phyloP scores from a whole-genome alignment of 2,113 vertebrate species.

The Nesospiza acunhae region DNA sequence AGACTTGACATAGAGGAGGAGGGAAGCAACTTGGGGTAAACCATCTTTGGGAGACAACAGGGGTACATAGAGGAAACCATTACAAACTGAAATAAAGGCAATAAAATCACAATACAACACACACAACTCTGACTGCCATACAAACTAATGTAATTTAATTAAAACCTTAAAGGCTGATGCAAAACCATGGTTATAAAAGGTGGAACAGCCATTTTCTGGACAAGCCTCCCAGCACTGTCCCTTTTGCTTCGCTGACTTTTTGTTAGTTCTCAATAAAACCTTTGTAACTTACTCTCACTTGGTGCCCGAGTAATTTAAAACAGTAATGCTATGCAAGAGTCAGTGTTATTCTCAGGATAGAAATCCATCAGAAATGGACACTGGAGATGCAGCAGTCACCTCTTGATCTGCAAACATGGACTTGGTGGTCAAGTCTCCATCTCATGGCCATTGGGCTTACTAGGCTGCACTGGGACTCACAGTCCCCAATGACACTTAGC shows the following conservation, averaged over 20 bases:
- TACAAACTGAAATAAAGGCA: no score
- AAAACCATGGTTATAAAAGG: neutral
- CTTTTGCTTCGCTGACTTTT: neutral
- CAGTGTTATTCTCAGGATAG: neutral
- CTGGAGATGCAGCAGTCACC: neutral
- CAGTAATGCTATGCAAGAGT: neutral
- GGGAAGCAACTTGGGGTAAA: no score
- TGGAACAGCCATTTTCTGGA: neutral
- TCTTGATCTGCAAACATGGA: neutral
- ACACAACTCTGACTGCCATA: neutral
- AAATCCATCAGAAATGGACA: neutral
- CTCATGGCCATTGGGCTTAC: rapidly evolving
- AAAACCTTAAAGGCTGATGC: neutral
- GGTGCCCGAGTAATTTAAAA: neutral
- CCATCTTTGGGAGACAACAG: no score
- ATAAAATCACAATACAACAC: no score
- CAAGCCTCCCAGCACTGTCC: neutral
- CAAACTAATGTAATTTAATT: neutral
- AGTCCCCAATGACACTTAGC: rapidly evolving
- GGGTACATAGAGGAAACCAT: no score
- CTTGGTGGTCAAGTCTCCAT: neutral
- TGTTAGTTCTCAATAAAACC: neutral
- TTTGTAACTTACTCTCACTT: neutral
- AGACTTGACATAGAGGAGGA: no score
- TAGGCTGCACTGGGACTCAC: no score